Base-by-base conservation (phyloP, 2,113 vertebrate species). In the Leuciscus idus region DNA sequence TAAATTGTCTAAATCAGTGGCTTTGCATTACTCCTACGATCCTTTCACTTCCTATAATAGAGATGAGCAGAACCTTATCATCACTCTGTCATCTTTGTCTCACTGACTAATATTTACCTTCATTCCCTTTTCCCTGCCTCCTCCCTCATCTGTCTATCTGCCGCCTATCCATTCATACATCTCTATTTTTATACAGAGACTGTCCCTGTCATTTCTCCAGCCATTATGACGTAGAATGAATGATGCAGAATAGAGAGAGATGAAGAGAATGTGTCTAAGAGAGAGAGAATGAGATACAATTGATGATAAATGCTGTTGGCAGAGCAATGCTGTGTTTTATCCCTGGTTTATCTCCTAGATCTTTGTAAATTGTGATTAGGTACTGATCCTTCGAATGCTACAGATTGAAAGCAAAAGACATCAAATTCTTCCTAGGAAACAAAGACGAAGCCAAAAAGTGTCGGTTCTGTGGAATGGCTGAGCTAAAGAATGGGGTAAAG, bases 151-250 rank as follows among this genome's bases (percentile, higher is more conserved):
- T 77, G 21, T 55, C 83, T 87, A 76, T 87, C 84, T 88, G 87
- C 61, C 83, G 61, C 26, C 33, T 50, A 23, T 88, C 88, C 86
- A 86, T 85, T 86, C 85, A 79, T 83, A 68, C 78, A 55, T 52
- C 83, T 87, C 87, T 90, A 88, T 90, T 88, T 90, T 87, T 90
- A 87, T 79, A 81, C 73, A 33, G 48, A 80, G 87, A 46, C 78
- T 59, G 87, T 84, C 87, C 84, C 80, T 83, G 85, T 84, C 88
- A 89, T 89, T 74, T 78, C 59, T 39, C 62, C 73, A 83, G 83
- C 50, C 78, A 72, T 79, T 82, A 72, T 90, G 89, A 90, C 85
- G 89, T 73, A 86, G 84, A 86, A 61, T 85, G 83, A 79, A 86
- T 85, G 74, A 88, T 83, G 79, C 83, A 86, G 66, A 74, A 52